Conservation (phyloP, 2,797 vertebrate genomes). For the Bufotes viridis region DNA sequence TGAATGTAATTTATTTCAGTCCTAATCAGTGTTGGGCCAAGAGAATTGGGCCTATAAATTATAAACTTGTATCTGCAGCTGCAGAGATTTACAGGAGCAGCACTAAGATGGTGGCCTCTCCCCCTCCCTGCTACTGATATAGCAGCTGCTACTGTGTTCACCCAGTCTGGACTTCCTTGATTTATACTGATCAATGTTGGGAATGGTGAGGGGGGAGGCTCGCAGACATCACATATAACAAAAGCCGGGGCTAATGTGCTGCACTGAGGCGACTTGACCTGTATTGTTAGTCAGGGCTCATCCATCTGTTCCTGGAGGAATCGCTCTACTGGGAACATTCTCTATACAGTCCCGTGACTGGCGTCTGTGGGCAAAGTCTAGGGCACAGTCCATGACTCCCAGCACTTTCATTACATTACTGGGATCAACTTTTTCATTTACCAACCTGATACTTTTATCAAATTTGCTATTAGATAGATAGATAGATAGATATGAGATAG, state of each 20-base stretch:
- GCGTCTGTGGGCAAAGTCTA: not conserved
- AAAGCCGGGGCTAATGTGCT: constrained; percentile 29
- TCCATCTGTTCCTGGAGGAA: constrained; percentile 12
- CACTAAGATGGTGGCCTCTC: not conserved
- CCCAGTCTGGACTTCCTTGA: not conserved
- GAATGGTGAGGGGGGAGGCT: not conserved
- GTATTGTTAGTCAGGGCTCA: not conserved
- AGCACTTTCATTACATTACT: not conserved
- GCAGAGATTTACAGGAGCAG: not conserved
- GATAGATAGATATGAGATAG: not conserved
- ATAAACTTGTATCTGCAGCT: not conserved
- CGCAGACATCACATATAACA: constrained; percentile 9
- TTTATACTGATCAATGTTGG: constrained; percentile 12
- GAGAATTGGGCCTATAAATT: not conserved
- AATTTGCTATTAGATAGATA: not conserved
- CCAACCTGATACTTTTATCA: not conserved
- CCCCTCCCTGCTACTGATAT: not conserved
- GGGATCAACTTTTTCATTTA: not conserved
- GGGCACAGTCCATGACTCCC: not conserved
- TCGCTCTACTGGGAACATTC: not conserved
- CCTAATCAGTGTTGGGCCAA: not conserved
- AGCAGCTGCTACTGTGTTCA: not conserved
- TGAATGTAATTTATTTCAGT: not conserved
- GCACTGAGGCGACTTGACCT: constrained; percentile 29
- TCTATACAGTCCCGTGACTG: not conserved